Percentiles rank a stretch among this genome's conserved stretches.
Evolutionary conservation across 2,113 vertebrate species (phyloP).

Genomic region (Vidua macroura): DNA sequence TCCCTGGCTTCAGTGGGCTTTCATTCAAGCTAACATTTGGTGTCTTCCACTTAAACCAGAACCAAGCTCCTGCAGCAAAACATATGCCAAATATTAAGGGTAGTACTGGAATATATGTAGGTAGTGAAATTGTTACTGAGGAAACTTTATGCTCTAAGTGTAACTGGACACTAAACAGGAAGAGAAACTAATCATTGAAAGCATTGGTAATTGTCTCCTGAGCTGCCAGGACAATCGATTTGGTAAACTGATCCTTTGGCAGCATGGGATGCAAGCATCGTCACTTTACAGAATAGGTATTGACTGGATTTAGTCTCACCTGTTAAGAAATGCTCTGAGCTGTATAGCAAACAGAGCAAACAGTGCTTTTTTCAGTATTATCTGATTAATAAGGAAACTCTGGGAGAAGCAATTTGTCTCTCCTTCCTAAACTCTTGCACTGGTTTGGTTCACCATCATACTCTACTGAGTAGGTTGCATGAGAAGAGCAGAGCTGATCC

Average conservation of each 20-base stretch:
- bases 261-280: not conserved
- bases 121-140: not conserved
- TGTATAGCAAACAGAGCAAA: not conserved
- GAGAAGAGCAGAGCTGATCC: not conserved
- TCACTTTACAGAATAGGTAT: not conserved
- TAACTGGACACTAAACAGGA: slow-evolving; percentile 43
- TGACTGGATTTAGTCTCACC: not conserved
- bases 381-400: not conserved
- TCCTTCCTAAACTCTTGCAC: not conserved
- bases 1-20: not conserved
- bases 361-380: not conserved
- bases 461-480: not conserved
- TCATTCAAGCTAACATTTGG: not conserved
- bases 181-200: slow-evolving; percentile 25
- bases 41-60: not conserved
- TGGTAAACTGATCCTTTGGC: slow-evolving; percentile 17
- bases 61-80: not conserved
- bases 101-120: not conserved
- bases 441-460: not conserved
- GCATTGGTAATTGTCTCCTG: not conserved
- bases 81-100: not conserved
- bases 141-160: slow-evolving; percentile 39
- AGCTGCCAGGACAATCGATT: not conserved
- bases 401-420: not conserved
- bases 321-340: not conserved